Percentiles rank a stretch among this genome's conserved stretches.
Conservation (phyloP, 2,797 vertebrate species). For the Lepidocolaptes lacrymiger region DNA sequence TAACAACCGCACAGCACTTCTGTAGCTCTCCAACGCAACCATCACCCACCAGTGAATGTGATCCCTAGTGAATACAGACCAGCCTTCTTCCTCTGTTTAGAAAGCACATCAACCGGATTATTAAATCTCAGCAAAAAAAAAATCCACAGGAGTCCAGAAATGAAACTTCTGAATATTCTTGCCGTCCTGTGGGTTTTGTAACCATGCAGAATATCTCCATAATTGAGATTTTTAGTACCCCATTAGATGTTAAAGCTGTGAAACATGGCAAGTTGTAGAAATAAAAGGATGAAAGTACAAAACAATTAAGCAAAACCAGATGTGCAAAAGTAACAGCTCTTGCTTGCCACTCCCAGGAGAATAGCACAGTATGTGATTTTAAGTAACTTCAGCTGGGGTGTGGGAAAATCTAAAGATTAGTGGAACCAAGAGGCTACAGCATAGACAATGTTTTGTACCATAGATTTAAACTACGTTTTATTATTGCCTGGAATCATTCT, state of each 20-base stretch:
- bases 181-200: conserved; percentile 5
- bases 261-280: conserved; percentile 51
- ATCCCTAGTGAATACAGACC: background rate
- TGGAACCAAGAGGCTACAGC: background rate
- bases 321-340: conserved; percentile 38
- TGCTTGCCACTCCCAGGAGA: conserved; percentile 41
- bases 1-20: background rate
- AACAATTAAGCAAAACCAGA: conserved; percentile 65
- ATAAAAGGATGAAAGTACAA: conserved; percentile 54
- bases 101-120: background rate
- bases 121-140: background rate
- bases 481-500: background rate
- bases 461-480: conserved; percentile 22
- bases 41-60: background rate
- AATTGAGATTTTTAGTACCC: conserved; percentile 30
- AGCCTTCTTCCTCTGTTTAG: background rate
- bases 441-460: background rate
- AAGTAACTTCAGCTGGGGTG: conserved; percentile 49
- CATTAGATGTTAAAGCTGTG: conserved; percentile 16
- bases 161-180: background rate
- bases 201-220: background rate
- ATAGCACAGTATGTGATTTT: background rate
- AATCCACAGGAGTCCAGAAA: background rate
- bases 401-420: conserved; percentile 44
- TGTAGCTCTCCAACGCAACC: background rate